Percentiles rank a stretch among this genome's conserved stretches.
Conservation (phyloP, 2,888 invertebrate species). For the Arge pagana region DNA sequence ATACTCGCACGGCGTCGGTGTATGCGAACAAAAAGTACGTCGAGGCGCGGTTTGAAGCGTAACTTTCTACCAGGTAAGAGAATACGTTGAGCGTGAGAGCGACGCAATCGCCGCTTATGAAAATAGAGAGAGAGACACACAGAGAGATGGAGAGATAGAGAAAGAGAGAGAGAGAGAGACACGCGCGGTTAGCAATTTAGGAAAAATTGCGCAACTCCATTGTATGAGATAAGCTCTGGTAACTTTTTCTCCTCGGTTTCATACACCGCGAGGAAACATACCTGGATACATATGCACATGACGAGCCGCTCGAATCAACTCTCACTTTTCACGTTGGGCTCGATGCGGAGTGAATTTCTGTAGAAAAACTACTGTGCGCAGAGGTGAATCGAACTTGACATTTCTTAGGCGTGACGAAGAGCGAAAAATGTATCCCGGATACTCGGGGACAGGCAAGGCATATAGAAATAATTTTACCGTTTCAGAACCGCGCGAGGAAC, state of each 20-base stretch:
- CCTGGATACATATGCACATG: slow-evolving; percentile 1
- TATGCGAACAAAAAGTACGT: neutral
- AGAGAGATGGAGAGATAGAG: neutral
- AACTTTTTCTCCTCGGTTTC: slow-evolving; percentile 7
- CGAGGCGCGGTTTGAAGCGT: slow-evolving; percentile 14
- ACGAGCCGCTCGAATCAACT: slow-evolving; percentile 5
- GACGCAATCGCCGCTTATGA: neutral
- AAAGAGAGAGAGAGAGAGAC: neutral
- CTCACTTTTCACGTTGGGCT: slow-evolving; percentile 18
- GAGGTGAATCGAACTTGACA: too few relatives aligned
- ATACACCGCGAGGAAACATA: too few relatives aligned
- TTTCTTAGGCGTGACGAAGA: too few relatives aligned
- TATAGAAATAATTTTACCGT: slow-evolving; percentile 10
- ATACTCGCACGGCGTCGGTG: slow-evolving; percentile 8
- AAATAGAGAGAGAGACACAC: neutral
- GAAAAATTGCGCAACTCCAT: too few relatives aligned
- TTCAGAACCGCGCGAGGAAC: too few relatives aligned
- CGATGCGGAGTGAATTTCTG: too few relatives aligned
- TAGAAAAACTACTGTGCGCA: too few relatives aligned
- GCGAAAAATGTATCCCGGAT: too few relatives aligned
- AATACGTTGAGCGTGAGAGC: neutral
- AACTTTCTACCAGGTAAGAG: slow-evolving; percentile 14
- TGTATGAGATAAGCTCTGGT: slow-evolving; percentile 1
- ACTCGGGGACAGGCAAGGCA: too few relatives aligned
- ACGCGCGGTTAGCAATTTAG: neutral